These are phyloP conservation scores for Agriopis aurantiaria DNA, from an alignment of 2,888 invertebrate genomes.

Conservation along the genomic window DNA sequence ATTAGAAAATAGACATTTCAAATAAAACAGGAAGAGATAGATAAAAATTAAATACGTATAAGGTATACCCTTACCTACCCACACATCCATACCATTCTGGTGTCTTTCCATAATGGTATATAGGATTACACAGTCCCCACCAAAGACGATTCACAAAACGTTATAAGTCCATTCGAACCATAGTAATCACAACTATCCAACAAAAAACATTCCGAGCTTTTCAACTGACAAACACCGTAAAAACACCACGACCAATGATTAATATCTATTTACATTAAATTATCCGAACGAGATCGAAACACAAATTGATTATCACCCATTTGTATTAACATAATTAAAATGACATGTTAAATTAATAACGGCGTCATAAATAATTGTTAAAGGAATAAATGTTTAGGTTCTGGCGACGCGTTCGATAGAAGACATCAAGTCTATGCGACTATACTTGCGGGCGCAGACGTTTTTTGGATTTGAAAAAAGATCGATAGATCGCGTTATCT, in stretches of 20 bases:
- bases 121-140: slow-evolving; percentile 64
- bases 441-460: slow-evolving; percentile 67
- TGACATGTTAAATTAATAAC: slow-evolving; percentile 83
- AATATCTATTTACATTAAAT: slow-evolving; percentile 83
- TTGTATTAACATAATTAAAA: slow-evolving; percentile 84
- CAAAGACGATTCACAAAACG: slow-evolving; percentile 56
- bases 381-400: slow-evolving; percentile 68
- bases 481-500: slow-evolving; percentile 85
- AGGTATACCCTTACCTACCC: slow-evolving; percentile 84
- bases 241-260: slow-evolving; percentile 77
- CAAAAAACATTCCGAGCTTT: slow-evolving; percentile 66
- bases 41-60: slow-evolving; percentile 51
- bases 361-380: slow-evolving; percentile 79
- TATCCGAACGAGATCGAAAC: slow-evolving; percentile 76
- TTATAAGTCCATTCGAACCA: slow-evolving; percentile 55
- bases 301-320: slow-evolving; percentile 83
- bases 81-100: slow-evolving; percentile 87
- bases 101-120: slow-evolving; percentile 86
- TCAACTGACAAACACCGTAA: slow-evolving; percentile 65
- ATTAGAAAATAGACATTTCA: neutral
- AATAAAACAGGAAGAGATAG: slow-evolving; percentile 4
- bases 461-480: slow-evolving; percentile 82
- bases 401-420: slow-evolving; percentile 73
- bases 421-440: slow-evolving; percentile 77
- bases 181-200: slow-evolving; percentile 56